These are phyloP conservation scores for Zingel zingel DNA, from an alignment of 2,113 vertebrate genomes.

Conservation along the genomic window DNA sequence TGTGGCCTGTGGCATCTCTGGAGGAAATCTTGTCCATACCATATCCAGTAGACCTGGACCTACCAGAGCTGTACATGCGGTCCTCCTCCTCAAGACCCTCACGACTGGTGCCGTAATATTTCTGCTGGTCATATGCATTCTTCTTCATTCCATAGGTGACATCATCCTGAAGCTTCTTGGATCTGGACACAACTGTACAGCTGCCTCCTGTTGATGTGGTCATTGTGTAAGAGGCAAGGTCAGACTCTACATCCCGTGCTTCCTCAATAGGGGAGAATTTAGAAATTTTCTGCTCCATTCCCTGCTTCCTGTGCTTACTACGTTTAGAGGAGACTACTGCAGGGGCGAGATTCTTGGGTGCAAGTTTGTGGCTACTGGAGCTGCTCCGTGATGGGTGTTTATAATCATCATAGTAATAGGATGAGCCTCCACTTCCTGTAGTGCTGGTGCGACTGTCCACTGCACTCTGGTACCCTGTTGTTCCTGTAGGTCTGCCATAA, in stretches of 20 bases:
- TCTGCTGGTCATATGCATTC: slow-evolving; percentile 95
- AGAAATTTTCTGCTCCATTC: slow-evolving; percentile 98
- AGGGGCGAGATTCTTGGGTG: slow-evolving; percentile 93
- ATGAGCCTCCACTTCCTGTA: slow-evolving; percentile 81
- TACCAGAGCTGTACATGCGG: slow-evolving; percentile 87
- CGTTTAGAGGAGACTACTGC: slow-evolving; percentile 95
- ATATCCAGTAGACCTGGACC: slow-evolving; percentile 91
- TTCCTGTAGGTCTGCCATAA: slow-evolving; percentile 86
- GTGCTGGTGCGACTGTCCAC: slow-evolving; percentile 74
- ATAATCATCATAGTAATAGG: slow-evolving; percentile 92
- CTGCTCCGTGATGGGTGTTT: slow-evolving; percentile 87
- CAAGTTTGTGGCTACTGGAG: slow-evolving; percentile 89
- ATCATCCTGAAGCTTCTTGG: slow-evolving; percentile 93
- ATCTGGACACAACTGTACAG: slow-evolving; percentile 90
- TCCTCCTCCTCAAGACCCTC: slow-evolving; percentile 94
- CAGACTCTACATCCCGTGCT: slow-evolving; percentile 96
- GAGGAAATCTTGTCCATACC: slow-evolving; percentile 93
- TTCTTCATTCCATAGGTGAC: slow-evolving; percentile 93
- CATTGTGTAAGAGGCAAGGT: slow-evolving; percentile 92
- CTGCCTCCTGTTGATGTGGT: slow-evolving; percentile 87
- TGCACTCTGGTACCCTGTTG: slow-evolving; percentile 72
- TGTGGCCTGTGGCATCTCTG: slow-evolving; percentile 86
- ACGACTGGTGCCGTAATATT: slow-evolving; percentile 91
- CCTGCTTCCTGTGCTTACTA: slow-evolving; percentile 98
- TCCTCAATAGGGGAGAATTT: slow-evolving; percentile 99